Evolutionary conservation across 2,888 invertebrate genomes (phyloP).

Genomic region (Apamea epomidion): DNA sequence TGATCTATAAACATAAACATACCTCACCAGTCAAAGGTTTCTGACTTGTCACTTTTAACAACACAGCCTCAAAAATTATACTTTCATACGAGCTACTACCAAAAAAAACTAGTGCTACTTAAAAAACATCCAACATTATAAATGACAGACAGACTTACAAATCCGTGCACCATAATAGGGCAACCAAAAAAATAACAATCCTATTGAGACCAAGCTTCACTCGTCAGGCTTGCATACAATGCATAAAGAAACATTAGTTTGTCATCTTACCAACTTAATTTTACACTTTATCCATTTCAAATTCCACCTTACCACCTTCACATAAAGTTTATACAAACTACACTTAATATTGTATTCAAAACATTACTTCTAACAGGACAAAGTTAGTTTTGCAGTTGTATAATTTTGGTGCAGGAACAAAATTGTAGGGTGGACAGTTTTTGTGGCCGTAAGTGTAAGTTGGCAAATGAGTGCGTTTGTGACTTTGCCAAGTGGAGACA

Average conservation of each 20-base stretch:
- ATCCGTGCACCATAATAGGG: slow-evolving; percentile 68
- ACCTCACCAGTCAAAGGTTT: slow-evolving; percentile 8
- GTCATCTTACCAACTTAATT: slow-evolving; percentile 56
- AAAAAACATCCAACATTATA: slow-evolving; percentile 61
- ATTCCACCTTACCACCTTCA: slow-evolving; percentile 43
- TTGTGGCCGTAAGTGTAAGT: slow-evolving; percentile 46
- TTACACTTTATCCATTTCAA: slow-evolving; percentile 26
- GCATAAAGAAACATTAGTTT: slow-evolving; percentile 71
- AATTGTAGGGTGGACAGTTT: slow-evolving; percentile 22
- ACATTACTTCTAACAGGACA: slow-evolving; percentile 66
- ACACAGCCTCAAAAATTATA: slow-evolving; percentile 60
- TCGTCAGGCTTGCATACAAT: slow-evolving; percentile 77
- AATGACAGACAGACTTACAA: slow-evolving; percentile 68
- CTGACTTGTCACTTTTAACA: slow-evolving; percentile 48
- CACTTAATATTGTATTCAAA: slow-evolving; percentile 60
- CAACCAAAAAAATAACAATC: slow-evolving; percentile 71
- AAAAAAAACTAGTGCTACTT: slow-evolving; percentile 67
- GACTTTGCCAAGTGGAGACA: slow-evolving; percentile 78
- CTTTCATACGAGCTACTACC: slow-evolving; percentile 63
- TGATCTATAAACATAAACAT: slow-evolving; percentile 26
- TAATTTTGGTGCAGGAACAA: slow-evolving; percentile 52
- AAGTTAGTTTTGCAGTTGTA: slow-evolving; percentile 38
- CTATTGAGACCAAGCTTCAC: slow-evolving; percentile 63
- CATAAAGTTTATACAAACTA: slow-evolving; percentile 25
- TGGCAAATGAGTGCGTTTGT: slow-evolving; percentile 68